phyloP scores from a whole-genome alignment of 2,113 vertebrate genomes.

The Embiotoca jacksoni region DNA sequence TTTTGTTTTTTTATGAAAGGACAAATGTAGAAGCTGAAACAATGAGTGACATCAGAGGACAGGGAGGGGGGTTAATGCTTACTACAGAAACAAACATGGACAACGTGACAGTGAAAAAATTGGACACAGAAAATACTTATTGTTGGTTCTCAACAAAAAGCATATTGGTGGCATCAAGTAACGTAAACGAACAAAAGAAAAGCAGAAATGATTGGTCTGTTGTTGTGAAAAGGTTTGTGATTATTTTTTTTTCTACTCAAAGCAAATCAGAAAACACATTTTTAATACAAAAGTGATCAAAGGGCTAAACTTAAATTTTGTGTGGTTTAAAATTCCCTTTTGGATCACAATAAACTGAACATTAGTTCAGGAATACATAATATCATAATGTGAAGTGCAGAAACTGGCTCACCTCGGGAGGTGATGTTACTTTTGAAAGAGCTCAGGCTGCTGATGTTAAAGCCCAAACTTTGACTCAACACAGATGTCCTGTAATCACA shows the following conservation, averaged over 20 bases:
- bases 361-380: not conserved
- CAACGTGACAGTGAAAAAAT: not conserved
- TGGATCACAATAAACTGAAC: not conserved
- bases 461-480: slow-evolving; percentile 60
- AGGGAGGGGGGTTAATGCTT: no score
- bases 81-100: not conserved
- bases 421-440: slow-evolving; percentile 64
- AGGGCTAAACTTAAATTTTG: no score
- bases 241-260: no score
- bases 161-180: not conserved
- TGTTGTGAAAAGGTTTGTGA: slow-evolving; percentile 38
- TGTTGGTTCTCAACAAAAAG: not conserved
- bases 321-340: no score
- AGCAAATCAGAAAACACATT: no score
- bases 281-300: no score
- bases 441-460: slow-evolving; percentile 68
- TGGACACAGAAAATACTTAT: no score
- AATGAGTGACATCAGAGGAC: no score
- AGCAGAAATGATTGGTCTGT: slow-evolving; percentile 21
- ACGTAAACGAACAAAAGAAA: not conserved
- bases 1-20: not conserved
- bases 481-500: slow-evolving; percentile 69
- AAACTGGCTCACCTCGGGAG: slow-evolving; percentile 65
- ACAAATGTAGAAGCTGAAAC: no score
- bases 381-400: not conserved